Percentiles rank a stretch among this genome's conserved stretches.
Evolutionary conservation across 2,888 invertebrate genomes (phyloP).

Genomic region (Aphodius granarius): DNA sequence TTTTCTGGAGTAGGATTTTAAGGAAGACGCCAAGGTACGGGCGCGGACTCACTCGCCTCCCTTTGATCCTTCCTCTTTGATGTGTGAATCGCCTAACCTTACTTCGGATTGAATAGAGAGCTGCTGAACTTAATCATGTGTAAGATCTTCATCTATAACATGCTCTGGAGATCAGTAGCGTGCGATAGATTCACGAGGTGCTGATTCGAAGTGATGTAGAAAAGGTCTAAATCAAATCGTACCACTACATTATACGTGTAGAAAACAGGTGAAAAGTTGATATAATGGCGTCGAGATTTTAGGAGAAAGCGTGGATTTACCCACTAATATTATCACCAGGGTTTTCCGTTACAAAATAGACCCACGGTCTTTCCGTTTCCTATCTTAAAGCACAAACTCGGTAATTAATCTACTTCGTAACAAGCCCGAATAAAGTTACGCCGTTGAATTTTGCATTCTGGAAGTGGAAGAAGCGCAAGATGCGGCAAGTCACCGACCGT

Average conservation of each 20-base stretch:
- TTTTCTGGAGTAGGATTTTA: background rate
- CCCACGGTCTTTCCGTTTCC: too few relatives aligned
- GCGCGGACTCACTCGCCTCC: background rate
- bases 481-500: background rate
- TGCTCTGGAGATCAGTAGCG: background rate
- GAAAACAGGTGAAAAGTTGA: background rate
- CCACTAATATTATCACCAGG: background rate
- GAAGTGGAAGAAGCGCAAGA: background rate
- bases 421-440: background rate
- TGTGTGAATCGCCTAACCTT: slow-evolving; percentile 11
- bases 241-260: too few relatives aligned
- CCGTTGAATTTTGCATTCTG: background rate
- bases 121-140: slow-evolving; percentile 12
- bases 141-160: slow-evolving; percentile 5
- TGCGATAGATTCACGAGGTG: background rate
- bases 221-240: too few relatives aligned
- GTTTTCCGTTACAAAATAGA: background rate
- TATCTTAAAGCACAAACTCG: background rate
- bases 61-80: slow-evolving; percentile 11
- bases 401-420: background rate
- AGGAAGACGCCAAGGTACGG: background rate
- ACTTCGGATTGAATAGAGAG: slow-evolving; percentile 6
- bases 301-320: background rate
- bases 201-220: too few relatives aligned
- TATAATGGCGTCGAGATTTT: background rate